Conservation (phyloP, 2,797 vertebrate genomes). For the Tenualosa thibaudeaui region DNA sequence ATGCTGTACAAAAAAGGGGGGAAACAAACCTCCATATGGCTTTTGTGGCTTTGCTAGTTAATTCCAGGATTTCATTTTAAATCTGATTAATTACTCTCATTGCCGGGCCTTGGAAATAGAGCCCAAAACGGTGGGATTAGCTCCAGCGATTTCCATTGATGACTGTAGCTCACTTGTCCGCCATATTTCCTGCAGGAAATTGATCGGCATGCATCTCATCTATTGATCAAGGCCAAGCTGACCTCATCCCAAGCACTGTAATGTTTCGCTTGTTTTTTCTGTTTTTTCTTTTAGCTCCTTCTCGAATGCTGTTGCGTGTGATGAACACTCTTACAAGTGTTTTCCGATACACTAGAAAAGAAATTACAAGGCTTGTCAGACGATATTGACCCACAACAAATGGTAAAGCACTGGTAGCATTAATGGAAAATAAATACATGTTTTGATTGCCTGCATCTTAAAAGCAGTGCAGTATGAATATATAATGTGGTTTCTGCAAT, state of each 20-base stretch:
- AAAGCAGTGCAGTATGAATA: background rate
- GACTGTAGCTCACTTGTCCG: background rate
- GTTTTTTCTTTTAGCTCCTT: background rate
- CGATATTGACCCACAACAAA: background rate
- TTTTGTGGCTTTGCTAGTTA: slow-evolving; percentile 48
- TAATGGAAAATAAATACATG: background rate
- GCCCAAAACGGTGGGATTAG: slow-evolving; percentile 24
- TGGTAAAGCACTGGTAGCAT: background rate
- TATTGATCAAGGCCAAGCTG: slow-evolving; percentile 15
- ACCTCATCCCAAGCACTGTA: background rate
- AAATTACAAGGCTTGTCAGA: slow-evolving; percentile 1
- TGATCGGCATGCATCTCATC: slow-evolving; percentile 2
- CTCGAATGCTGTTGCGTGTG: background rate
- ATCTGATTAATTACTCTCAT: slow-evolving; percentile 69
- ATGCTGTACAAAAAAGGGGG: background rate
- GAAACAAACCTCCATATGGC: slow-evolving; percentile 3
- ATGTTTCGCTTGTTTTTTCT: background rate
- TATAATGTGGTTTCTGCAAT: background rate
- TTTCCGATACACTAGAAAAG: background rate
- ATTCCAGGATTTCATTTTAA: slow-evolving; percentile 70
- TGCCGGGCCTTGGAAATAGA: slow-evolving; percentile 32
- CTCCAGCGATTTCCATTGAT: background rate
- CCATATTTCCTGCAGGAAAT: background rate
- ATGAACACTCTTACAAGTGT: background rate
- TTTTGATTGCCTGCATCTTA: background rate